Percentiles rank a stretch among this genome's conserved stretches.
These are phyloP conservation scores for Caranx melampygus DNA, from an alignment of 2,113 vertebrate species.

Conservation along the genomic window DNA sequence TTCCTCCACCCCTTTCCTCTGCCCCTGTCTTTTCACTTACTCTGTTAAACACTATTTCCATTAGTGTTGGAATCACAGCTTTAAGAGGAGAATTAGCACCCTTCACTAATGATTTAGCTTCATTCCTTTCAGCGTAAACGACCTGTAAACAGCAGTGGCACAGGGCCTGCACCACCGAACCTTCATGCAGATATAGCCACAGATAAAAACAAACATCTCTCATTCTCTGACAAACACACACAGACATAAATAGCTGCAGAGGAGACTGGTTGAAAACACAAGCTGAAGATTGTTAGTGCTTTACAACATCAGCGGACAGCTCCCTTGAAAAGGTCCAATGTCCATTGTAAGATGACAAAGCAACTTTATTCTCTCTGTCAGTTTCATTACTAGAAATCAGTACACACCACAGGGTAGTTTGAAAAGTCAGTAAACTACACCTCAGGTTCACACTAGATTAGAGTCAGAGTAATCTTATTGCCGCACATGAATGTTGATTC, in stretches of 20 bases:
- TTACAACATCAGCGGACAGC: neutral
- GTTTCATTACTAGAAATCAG: neutral
- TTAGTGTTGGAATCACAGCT: conserved; percentile 46
- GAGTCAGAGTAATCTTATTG: too few species aligned
- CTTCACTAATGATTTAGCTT: conserved; percentile 55
- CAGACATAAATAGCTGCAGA: neutral
- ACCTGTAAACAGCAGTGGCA: conserved; percentile 37
- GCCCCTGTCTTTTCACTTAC: neutral
- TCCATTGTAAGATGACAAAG: neutral
- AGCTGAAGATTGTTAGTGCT: neutral
- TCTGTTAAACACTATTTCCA: conserved; percentile 31
- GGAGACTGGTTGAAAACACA: neutral
- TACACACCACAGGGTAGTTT: neutral
- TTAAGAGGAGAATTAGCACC: conserved; percentile 52
- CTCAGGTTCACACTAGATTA: neutral
- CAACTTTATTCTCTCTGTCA: neutral
- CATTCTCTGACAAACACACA: conserved; percentile 2
- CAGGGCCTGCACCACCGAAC: neutral
- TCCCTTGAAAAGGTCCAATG: neutral
- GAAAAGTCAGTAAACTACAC: neutral
- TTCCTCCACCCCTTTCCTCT: neutral
- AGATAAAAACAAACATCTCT: conserved; percentile 37
- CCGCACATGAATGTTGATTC: neutral
- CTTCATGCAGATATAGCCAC: conserved; percentile 21
- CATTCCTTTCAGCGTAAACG: conserved; percentile 23